Evolutionary conservation across 2,113 vertebrate species (phyloP).

Genomic region (Takifugu bimaculatus): DNA sequence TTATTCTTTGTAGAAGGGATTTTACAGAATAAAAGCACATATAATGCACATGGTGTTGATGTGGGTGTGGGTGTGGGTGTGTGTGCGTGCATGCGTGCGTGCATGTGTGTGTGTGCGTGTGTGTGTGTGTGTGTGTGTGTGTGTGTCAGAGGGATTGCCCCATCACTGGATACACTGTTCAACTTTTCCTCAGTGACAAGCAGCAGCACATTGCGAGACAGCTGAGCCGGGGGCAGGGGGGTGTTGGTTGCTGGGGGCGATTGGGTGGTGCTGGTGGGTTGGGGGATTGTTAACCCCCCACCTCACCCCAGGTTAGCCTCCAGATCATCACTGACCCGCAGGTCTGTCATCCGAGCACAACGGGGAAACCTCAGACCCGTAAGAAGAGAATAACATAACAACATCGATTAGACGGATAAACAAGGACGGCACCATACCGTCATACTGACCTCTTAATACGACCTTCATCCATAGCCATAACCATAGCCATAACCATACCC

Average conservation of each 20-base stretch:
- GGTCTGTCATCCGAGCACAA: conserved; percentile 44
- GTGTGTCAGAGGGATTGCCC: conserved; percentile 34
- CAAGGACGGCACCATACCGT: background rate
- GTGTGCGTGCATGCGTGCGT: conserved; percentile 21
- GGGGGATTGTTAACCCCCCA: background rate
- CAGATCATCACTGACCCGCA: conserved; percentile 54
- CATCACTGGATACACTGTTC: conserved; percentile 58
- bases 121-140: conserved; percentile 10
- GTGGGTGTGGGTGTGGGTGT: conserved; percentile 16
- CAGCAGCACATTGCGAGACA: conserved; percentile 89
- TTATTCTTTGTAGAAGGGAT: too few relatives aligned
- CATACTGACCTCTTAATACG: too few relatives aligned
- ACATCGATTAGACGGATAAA: conserved; percentile 31
- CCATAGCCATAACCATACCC: too few relatives aligned
- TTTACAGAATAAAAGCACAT: too few relatives aligned
- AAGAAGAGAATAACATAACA: conserved; percentile 57
- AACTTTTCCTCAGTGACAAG: conserved; percentile 80
- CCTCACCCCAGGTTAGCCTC: conserved; percentile 58
- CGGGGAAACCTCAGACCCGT: conserved; percentile 50
- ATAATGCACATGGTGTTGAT: background rate
- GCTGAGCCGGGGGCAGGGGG: conserved; percentile 68
- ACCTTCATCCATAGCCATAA: too few relatives aligned
- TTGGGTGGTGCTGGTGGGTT: background rate
- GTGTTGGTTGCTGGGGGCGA: background rate
- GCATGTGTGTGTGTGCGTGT: background rate